These are phyloP conservation scores for Coilia nasus DNA, from an alignment of 2,797 vertebrate species.

Conservation along the genomic window DNA sequence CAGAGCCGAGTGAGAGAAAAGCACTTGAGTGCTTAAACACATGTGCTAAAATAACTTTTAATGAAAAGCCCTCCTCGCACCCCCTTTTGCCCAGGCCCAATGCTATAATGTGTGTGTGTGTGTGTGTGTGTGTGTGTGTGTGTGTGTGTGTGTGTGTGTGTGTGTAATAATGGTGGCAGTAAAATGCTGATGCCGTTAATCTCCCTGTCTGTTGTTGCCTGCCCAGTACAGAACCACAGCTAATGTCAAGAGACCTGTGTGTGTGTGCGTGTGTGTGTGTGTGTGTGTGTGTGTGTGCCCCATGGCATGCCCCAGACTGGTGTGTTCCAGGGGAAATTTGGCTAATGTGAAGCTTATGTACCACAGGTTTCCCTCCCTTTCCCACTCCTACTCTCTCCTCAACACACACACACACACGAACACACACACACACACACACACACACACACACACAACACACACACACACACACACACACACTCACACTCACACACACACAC, in stretches of 20 bases:
- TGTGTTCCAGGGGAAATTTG: conserved; percentile 22
- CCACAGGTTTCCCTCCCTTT: conserved; percentile 7
- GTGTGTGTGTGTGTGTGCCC: conserved; percentile 2
- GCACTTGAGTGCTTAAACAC: conserved; percentile 21
- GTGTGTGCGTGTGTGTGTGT: background rate
- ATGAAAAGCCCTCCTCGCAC: conserved; percentile 15
- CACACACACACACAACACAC: background rate
- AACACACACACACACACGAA: background rate
- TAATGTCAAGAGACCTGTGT: conserved; percentile 15
- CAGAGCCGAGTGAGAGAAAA: background rate
- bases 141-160: background rate
- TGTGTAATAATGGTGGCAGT: conserved; percentile 24
- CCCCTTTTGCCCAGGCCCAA: conserved; percentile 12
- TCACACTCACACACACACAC: background rate
- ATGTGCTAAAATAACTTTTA: conserved; percentile 24
- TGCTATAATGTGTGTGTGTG: conserved; percentile 5
- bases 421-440: background rate
- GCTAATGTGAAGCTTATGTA: conserved; percentile 26
- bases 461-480: background rate
- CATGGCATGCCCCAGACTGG: conserved; percentile 15
- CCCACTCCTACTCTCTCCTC: background rate
- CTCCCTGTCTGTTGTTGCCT: conserved; percentile 6
- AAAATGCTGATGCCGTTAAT: conserved; percentile 23
- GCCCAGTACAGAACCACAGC: conserved; percentile 4
- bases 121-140: too few species aligned